These are phyloP conservation scores for Saturnia pavonia DNA, from an alignment of 2,888 invertebrate genomes.

Conservation along the genomic window DNA sequence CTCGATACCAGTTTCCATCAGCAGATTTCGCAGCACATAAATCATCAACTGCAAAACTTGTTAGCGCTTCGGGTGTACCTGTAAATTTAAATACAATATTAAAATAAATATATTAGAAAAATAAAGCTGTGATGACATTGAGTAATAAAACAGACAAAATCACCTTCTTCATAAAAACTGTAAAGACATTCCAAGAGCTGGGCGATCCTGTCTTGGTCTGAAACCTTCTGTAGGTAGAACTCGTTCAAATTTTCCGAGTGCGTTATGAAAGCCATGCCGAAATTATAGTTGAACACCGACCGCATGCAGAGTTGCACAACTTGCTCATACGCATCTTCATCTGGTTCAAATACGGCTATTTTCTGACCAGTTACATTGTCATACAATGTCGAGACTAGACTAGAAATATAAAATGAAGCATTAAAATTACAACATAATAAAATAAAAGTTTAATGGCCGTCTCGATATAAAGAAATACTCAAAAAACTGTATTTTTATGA, in stretches of 20 bases:
- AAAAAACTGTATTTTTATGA: too few relatives aligned
- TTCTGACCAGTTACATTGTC: constrained; percentile 71
- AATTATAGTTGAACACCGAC: constrained; percentile 83
- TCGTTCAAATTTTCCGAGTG: constrained; percentile 81
- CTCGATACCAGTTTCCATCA: constrained; percentile 88
- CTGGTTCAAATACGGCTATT: constrained; percentile 75
- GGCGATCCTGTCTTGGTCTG: constrained; percentile 74
- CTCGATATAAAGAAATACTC: too few relatives aligned
- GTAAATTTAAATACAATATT: constrained; percentile 20
- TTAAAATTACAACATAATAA: too few relatives aligned
- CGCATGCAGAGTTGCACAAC: constrained; percentile 82
- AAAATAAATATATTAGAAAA: background rate
- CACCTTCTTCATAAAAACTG: constrained; percentile 75
- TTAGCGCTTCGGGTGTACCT: constrained; percentile 65
- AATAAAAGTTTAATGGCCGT: too few relatives aligned
- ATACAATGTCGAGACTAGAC: constrained; percentile 85
- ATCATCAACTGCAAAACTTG: constrained; percentile 71
- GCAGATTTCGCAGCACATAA: constrained; percentile 83
- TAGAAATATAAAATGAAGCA: too few relatives aligned
- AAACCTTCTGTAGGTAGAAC: constrained; percentile 83
- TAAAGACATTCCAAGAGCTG: constrained; percentile 83
- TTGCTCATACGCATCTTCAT: constrained; percentile 77
- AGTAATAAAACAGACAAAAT: background rate
- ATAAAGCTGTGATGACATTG: background rate
- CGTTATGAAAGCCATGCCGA: constrained; percentile 81